Conservation (phyloP, 2,113 vertebrate species). For the Laticauda laticaudata region DNA sequence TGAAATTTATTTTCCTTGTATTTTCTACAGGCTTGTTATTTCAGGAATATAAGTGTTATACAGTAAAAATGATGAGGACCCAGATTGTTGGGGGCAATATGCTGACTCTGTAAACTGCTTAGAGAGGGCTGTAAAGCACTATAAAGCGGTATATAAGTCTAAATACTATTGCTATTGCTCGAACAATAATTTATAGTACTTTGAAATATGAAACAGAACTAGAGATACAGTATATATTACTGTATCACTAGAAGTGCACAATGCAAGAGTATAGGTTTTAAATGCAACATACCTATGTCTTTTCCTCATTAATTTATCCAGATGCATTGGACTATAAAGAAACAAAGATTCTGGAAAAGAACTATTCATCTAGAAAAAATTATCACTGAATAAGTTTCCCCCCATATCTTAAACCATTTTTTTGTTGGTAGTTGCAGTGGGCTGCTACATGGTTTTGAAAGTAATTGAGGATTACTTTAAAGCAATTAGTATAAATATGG, state of each 20-base stretch:
- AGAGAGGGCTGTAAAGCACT: too few species aligned
- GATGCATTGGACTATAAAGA: neutral
- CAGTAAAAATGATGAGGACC: neutral
- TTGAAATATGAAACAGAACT: neutral
- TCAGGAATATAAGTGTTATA: neutral
- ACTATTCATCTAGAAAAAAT: neutral
- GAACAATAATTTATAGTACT: neutral
- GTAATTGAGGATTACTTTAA: neutral
- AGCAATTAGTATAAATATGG: neutral
- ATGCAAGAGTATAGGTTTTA: neutral
- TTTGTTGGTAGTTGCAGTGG: neutral
- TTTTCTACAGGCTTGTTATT: constrained; percentile 21
- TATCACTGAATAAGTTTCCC: neutral
- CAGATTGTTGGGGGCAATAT: too few species aligned
- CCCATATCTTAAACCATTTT: neutral
- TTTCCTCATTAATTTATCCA: neutral
- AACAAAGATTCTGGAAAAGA: neutral
- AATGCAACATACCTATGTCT: neutral
- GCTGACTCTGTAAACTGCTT: too few species aligned
- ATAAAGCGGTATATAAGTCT: too few species aligned
- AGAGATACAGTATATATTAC: neutral
- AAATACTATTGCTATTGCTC: neutral
- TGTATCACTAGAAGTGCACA: neutral
- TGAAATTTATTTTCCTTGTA: constrained; percentile 44
- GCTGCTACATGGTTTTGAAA: neutral